Evolutionary conservation across 2,797 vertebrate genomes (phyloP), one percentile per base, ranked within the genome.

Genomic region (Pangasius mekongensis): DNA sequence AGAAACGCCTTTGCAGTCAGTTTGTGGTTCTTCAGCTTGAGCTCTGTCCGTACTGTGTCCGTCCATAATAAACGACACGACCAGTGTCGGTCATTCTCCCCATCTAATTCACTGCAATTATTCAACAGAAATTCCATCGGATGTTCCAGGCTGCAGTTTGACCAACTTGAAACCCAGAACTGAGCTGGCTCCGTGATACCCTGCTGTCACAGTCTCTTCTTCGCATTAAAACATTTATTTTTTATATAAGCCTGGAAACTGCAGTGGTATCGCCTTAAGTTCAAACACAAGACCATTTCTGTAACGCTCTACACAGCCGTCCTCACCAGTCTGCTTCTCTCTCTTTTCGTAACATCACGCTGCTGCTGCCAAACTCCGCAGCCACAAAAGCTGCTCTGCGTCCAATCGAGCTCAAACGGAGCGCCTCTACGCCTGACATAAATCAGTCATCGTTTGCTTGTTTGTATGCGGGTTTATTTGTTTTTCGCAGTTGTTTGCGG

Each of bases 391-490:
- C 27, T 24, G 3, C 36, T 82, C 80, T n/a, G 80, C 58, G 13
- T 62, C 33, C 49, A 82, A 2, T 62, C 4, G 16, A 88, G 83
- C 76, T 81, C 64, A 69, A 82, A 76, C 27, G 66, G 66, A 85
- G 78, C 66, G 56, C 66, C 89, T 56, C 84, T 86, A 62, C 36
- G 52, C 67, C 56, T 86, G 87, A 87, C 73, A 78, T 87, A 88
- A 88, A 87, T 85, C 83, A 86, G 58, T 49, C 85, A 8, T 16
- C 49, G 2, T 39, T 89, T 85, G 49, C 88, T 88, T 90, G 87
- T 87, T 86, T 88, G 84, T 39, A 18, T 82, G 78, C 60, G 67
- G 86, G 36, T 80, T 86, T 89, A 82, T 87, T 91, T 91, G 85
- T 83, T 66, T 80, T 87, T 73, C 11, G 78, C 56, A 64, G 62